phyloP scores from a whole-genome alignment of 2,888 invertebrate genomes.

The Epinotia bilunana region DNA sequence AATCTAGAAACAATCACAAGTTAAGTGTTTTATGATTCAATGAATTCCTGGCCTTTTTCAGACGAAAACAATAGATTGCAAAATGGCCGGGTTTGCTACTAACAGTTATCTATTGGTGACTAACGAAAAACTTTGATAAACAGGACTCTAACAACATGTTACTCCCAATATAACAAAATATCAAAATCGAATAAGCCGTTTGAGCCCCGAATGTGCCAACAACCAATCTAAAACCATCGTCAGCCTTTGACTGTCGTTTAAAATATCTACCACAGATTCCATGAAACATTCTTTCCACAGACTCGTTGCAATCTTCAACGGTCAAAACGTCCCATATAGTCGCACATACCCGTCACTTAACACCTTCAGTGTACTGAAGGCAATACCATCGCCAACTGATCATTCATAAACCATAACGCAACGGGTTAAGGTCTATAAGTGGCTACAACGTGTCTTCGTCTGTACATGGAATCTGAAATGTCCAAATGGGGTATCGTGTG shows the following conservation, averaged over 20 bases:
- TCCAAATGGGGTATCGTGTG: conserved; percentile 53
- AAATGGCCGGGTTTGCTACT: not conserved
- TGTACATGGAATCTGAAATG: conserved; percentile 57
- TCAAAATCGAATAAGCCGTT: not conserved
- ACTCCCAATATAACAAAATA: not conserved
- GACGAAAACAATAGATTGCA: not conserved
- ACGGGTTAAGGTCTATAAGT: too few species aligned
- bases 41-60: not conserved
- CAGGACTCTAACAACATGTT: not conserved
- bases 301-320: not conserved
- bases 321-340: not conserved
- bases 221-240: not conserved
- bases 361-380: conserved; percentile 6
- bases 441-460: not conserved
- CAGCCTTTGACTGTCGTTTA: not conserved
- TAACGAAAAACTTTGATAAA: not conserved
- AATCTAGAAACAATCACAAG: not conserved
- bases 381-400: not conserved
- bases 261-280: not conserved
- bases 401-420: too few species aligned
- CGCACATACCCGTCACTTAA: conserved; percentile 5
- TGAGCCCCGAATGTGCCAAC: not conserved
- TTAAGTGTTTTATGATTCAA: not conserved
- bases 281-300: conserved; percentile 3
- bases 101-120: not conserved